Conservation (phyloP, 2,888 invertebrate species). For the Capitulum mitella region DNA sequence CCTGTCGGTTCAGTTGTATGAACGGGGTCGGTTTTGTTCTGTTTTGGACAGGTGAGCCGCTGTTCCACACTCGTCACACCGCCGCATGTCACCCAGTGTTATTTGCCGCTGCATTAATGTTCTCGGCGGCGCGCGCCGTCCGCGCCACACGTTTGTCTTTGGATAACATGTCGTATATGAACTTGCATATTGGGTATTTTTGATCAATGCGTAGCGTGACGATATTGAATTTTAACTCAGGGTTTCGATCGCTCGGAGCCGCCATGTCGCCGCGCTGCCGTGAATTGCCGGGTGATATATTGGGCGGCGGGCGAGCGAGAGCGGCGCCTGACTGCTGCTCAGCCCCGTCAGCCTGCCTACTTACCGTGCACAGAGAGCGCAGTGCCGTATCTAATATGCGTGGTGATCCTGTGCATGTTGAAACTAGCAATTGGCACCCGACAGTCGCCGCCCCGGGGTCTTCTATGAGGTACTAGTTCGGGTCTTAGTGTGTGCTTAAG, state of each 20-base stretch:
- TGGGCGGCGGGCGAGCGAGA: background rate
- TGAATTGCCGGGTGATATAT: too few species aligned
- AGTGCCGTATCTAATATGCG: background rate
- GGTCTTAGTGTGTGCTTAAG: slow-evolving; percentile 25
- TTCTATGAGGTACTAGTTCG: slow-evolving; percentile 21
- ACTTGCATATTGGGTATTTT: slow-evolving; percentile 22
- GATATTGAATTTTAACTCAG: slow-evolving; percentile 22
- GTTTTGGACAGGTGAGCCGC: background rate
- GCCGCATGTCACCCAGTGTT: slow-evolving; percentile 5
- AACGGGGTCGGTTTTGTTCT: slow-evolving; percentile 18
- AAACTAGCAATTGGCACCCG: slow-evolving; percentile 12
- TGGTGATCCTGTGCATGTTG: slow-evolving; percentile 15
- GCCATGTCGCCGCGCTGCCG: background rate
- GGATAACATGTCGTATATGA: slow-evolving; percentile 22
- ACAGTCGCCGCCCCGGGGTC: slow-evolving; percentile 12
- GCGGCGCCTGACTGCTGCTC: background rate
- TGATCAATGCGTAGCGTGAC: slow-evolving; percentile 21
- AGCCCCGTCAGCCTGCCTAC: background rate
- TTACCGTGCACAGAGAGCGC: background rate
- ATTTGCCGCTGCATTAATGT: background rate
- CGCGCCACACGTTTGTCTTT: background rate
- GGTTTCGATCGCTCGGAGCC: background rate
- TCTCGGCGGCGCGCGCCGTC: background rate
- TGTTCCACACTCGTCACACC: background rate
- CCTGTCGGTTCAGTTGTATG: slow-evolving; percentile 23